Conservation (phyloP, 2,888 invertebrate species). For the Drosophila trichaetosa region DNA sequence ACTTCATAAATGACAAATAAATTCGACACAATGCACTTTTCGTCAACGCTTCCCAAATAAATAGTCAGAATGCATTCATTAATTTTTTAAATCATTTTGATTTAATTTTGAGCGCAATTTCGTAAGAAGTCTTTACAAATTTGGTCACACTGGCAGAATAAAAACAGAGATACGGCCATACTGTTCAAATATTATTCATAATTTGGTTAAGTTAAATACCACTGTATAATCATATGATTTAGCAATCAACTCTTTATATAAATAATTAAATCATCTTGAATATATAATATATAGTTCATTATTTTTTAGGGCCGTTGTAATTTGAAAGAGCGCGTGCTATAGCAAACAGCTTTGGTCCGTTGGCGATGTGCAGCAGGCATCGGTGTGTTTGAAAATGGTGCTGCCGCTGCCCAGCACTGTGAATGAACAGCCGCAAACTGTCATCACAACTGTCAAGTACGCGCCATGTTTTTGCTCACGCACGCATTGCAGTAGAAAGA, state of each 20-base stretch:
- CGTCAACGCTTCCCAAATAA: not conserved
- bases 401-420: conserved; percentile 53
- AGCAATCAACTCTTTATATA: not conserved
- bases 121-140: not conserved
- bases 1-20: conserved; percentile 14
- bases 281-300: not conserved
- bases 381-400: not conserved
- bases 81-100: not conserved
- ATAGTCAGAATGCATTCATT: too few relatives aligned
- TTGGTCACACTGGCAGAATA: not conserved
- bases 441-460: conserved; percentile 57
- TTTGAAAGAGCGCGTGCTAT: not conserved
- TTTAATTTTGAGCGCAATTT: not conserved
- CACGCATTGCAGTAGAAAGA: conserved; percentile 65
- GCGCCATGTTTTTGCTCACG: conserved; percentile 66
- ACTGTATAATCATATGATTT: not conserved
- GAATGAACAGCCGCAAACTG: conserved; percentile 30
- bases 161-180: not conserved
- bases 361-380: not conserved
- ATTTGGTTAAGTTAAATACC: not conserved
- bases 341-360: conserved; percentile 9
- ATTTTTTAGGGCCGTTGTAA: not conserved
- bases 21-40: conserved; percentile 6
- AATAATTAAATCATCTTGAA: not conserved
- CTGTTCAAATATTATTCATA: not conserved